Evolutionary conservation across 2,797 vertebrate species (phyloP).

Genomic region (Denticeps clupeoides): DNA sequence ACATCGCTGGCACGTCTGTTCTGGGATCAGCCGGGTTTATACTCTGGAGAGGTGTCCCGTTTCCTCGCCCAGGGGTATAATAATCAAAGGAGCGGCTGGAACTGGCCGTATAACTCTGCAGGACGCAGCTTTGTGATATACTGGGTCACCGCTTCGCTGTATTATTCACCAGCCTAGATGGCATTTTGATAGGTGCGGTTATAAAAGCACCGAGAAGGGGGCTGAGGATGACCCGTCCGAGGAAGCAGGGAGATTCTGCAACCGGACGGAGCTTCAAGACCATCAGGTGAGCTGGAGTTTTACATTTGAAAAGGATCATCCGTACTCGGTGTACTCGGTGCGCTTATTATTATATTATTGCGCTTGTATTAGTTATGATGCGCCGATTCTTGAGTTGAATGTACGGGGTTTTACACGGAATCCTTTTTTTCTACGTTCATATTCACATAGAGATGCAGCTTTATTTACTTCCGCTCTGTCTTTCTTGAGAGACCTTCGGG

Average conservation of each 20-base stretch:
- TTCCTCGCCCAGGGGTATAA: conserved; percentile 25
- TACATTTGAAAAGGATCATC: too few species aligned
- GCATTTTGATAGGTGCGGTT: conserved; percentile 26
- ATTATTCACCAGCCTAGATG: conserved; percentile 27
- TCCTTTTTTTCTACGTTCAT: too few species aligned
- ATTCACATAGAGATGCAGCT: too few species aligned
- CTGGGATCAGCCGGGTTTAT: neutral
- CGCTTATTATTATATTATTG: too few species aligned
- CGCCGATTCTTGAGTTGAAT: too few species aligned
- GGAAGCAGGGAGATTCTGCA: conserved; percentile 6
- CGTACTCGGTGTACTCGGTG: conserved; percentile 10
- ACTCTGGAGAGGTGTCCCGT: conserved; percentile 27
- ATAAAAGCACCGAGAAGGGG: conserved; percentile 42
- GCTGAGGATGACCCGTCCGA: conserved; percentile 23
- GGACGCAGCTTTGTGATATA: conserved; percentile 46
- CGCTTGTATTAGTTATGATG: too few species aligned
- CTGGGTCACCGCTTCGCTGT: conserved; percentile 53
- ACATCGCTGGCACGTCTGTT: neutral
- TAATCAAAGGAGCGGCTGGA: conserved; percentile 19
- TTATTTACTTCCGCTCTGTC: too few species aligned
- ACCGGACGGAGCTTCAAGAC: too few species aligned
- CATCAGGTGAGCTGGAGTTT: too few species aligned
- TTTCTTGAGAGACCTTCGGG: too few species aligned
- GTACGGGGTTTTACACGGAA: too few species aligned
- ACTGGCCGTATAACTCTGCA: conserved; percentile 24